Base-by-base conservation (phyloP, 2,888 invertebrate genomes). In the Aphidius colemani region DNA sequence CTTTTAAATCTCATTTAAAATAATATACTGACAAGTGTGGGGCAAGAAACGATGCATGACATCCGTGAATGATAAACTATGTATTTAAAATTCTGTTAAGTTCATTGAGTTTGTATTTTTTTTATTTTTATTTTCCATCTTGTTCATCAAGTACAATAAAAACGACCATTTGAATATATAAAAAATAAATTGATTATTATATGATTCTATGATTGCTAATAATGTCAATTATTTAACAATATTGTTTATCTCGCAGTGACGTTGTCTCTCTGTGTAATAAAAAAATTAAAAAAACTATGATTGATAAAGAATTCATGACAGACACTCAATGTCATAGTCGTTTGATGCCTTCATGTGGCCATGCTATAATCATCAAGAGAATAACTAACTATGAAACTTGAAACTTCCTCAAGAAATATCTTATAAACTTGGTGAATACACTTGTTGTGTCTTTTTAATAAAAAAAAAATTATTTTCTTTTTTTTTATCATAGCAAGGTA, bases 1-100 rank as follows among this genome's bases (percentile, higher is more conserved):
- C 5, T 2, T 30, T 30, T 0, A 30, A 30, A 30, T 30, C 30
- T 30, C 30, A 30, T 30, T 30, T 30, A 30, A 30, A 30, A 30
- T 30, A 30, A 30, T 30, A 30, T 30, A 30, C 30, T 30, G 30
- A 13, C n/a, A 45, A 45, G 44, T 44, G 44, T 51, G 45, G 51
- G 39, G 45, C 30, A 62, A 56, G 41, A 44, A 53, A 50, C 46
- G n/a, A 18, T 56, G n/a, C 56, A 41, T 63, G 53, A 63, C 59
- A 59, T 63, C 59, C 53, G 53, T 59, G 13, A 59, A 43, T 48
- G 59, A 30, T 40, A 7, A 51, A 53, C 30, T 41, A 57, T 43
- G 30, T 46, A n/a, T 63, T 58, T 46, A 11, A 30, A 18, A 18
- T 40, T 18, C 13, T 40, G 39, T 58, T 51, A 46, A 51, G 50